A percentile compares a stretch with the other conserved stretches of the same genome.
Conservation (phyloP, 2,888 invertebrate species). For the Barypeithes pellucidus region DNA sequence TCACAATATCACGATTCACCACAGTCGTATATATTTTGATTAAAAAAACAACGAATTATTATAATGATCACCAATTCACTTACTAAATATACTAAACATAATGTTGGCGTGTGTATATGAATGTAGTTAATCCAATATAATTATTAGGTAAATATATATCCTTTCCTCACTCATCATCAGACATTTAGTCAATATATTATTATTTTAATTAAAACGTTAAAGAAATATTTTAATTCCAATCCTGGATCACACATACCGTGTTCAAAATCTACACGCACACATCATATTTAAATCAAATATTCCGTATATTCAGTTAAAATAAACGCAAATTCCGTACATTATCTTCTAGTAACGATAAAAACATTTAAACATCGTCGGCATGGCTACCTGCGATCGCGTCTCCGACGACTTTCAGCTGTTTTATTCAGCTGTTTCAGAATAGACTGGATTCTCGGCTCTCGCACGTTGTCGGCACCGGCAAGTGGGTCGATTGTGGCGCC, state of each 20-base stretch:
- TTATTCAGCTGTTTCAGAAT: constrained; percentile 50
- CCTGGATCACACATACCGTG: not conserved
- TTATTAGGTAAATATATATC: no score
- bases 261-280: constrained; percentile 10
- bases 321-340: constrained; percentile 26
- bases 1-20: no score
- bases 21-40: not conserved
- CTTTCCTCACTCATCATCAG: no score
- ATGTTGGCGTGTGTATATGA: no score
- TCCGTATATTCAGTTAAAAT: not conserved
- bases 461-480: constrained; percentile 58
- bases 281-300: not conserved
- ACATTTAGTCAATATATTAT: no score
- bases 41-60: no score
- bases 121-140: no score
- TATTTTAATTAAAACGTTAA: not conserved
- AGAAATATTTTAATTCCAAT: not conserved
- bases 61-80: no score
- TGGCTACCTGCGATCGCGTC: constrained; percentile 58
- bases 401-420: constrained; percentile 50
- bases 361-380: constrained; percentile 49
- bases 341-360: constrained; percentile 33
- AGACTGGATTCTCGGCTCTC: constrained; percentile 47
- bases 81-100: no score
- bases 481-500: constrained; percentile 63